Percentiles rank a stretch among this genome's conserved stretches.
Evolutionary conservation across 2,113 vertebrate species (phyloP).

Genomic region (Manacus vitellinus): DNA sequence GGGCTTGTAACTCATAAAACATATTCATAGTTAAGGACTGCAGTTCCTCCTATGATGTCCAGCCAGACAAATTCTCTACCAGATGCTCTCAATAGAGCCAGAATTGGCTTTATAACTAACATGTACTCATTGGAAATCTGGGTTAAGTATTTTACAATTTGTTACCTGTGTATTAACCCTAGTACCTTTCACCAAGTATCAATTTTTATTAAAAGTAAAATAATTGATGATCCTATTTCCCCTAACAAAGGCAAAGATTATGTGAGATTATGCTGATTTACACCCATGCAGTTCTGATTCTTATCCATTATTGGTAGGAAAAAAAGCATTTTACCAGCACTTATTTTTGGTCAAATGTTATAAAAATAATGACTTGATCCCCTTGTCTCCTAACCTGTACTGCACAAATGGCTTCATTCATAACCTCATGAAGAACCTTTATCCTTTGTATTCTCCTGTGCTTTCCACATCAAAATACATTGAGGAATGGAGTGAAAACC

Average conservation of each 20-base stretch:
- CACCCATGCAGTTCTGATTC: neutral
- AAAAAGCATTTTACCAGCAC: neutral
- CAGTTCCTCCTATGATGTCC: neutral
- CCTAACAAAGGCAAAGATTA: neutral
- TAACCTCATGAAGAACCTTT: neutral
- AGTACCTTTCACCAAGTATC: neutral
- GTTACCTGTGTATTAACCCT: neutral
- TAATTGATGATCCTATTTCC: neutral
- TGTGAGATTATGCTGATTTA: neutral
- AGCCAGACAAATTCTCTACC: neutral
- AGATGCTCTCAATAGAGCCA: neutral
- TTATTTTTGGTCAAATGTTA: neutral
- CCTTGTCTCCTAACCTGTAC: neutral
- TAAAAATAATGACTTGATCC: neutral
- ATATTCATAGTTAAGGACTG: neutral
- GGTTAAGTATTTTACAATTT: neutral
- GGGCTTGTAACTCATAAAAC: neutral
- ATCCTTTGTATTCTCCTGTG: neutral
- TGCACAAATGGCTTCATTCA: neutral
- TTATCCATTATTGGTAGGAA: neutral
- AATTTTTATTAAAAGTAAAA: neutral
- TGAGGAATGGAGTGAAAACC: neutral
- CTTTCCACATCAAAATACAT: neutral
- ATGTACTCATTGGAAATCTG: neutral
- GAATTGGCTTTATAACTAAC: neutral